Percentiles rank a stretch among this genome's conserved stretches.
Evolutionary conservation across 1,140 invertebrate species (phyloP).

Genomic region (Saccostrea echinata): DNA sequence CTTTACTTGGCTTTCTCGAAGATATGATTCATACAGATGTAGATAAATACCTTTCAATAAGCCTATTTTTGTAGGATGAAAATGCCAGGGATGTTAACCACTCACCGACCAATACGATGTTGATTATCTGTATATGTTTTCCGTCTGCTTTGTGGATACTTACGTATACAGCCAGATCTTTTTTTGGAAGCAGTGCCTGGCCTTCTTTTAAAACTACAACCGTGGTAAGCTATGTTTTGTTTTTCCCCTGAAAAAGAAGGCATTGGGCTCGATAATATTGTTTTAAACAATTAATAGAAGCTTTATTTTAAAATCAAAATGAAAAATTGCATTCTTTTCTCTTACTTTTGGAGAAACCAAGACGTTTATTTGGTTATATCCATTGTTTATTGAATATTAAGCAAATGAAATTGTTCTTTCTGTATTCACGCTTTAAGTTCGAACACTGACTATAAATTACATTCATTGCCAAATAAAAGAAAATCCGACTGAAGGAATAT

Average conservation of each 20-base stretch:
- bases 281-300: not conserved
- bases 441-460: no score
- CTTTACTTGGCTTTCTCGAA: no score
- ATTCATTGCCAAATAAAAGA: no score
- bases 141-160: conserved; percentile 71
- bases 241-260: not conserved
- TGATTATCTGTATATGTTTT: conserved; percentile 69
- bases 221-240: conserved; percentile 63
- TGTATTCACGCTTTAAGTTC: no score
- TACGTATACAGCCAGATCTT: conserved; percentile 70
- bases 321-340: not conserved
- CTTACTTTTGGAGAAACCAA: not conserved
- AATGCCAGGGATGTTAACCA: conserved; percentile 46
- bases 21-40: no score
- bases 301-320: not conserved
- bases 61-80: conserved; percentile 47
- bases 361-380: no score
- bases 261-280: not conserved
- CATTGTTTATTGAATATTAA: no score
- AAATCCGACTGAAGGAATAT: no score
- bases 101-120: conserved; percentile 66
- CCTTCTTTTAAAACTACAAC: conserved; percentile 69
- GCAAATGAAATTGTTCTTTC: no score
- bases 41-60: no score
- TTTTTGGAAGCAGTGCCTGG: conserved; percentile 76